phyloP scores from a whole-genome alignment of 2,113 vertebrate genomes.

The Thunnus maccoyii region DNA sequence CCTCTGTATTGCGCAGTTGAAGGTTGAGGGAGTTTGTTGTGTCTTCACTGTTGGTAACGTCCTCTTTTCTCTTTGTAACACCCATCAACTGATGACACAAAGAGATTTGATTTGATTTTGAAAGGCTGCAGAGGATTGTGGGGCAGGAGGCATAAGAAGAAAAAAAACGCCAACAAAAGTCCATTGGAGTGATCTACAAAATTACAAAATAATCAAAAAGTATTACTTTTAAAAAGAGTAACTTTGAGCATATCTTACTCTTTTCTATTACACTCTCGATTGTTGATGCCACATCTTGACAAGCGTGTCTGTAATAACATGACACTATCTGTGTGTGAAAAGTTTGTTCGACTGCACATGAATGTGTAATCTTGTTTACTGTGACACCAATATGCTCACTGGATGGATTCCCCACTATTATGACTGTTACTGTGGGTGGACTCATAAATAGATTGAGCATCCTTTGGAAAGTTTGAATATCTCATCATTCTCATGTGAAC shows the following conservation, averaged over 20 bases:
- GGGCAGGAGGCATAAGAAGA: not conserved
- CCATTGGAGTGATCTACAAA: not conserved
- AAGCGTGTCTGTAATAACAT: not conserved
- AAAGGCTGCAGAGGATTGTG: conserved; percentile 40
- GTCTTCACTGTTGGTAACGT: conserved; percentile 38
- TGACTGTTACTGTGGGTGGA: conserved; percentile 42
- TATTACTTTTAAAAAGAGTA: not conserved
- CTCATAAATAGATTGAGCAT: conserved; percentile 11
- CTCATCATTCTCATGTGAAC: conserved; percentile 62
- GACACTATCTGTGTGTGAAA: not conserved
- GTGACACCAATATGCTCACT: not conserved
- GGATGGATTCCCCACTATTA: not conserved
- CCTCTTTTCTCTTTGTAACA: conserved; percentile 70
- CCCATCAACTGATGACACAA: conserved; percentile 63
- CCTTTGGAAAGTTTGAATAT: conserved; percentile 62
- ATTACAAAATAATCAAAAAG: not conserved
- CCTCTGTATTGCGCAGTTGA: conserved; percentile 52
- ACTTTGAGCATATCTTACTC: not conserved
- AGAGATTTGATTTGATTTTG: conserved; percentile 70
- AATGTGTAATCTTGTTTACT: not conserved
- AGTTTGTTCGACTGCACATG: not conserved
- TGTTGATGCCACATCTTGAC: not conserved
- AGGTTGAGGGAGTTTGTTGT: conserved; percentile 22
- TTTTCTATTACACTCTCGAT: not conserved
- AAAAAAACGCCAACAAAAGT: not conserved